Evolutionary conservation across 2,113 vertebrate species (phyloP).

Genomic region (Girardinichthys multiradiatus): DNA sequence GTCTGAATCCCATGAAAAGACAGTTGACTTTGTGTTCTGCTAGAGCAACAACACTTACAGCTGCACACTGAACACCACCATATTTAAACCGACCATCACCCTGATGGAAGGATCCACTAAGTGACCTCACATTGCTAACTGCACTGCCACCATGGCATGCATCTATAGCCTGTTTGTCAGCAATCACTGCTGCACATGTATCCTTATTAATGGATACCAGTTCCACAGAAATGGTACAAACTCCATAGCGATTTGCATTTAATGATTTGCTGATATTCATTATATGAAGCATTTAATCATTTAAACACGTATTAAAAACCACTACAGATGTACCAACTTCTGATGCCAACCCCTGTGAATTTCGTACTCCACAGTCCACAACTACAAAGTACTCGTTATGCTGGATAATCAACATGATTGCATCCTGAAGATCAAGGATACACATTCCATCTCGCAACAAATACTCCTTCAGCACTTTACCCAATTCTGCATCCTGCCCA

Average conservation of each 20-base stretch:
- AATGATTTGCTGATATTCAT: not conserved
- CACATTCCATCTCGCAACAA: not conserved
- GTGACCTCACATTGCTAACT: not conserved
- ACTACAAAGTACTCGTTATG: not conserved
- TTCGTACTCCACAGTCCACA: not conserved
- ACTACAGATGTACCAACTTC: not conserved
- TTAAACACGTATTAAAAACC: not conserved
- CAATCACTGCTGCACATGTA: not conserved
- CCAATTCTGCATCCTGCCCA: not conserved
- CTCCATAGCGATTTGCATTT: not conserved
- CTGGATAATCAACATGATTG: not conserved
- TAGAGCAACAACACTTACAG: too few species aligned
- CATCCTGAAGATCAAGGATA: not conserved
- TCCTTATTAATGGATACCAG: not conserved
- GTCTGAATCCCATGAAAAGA: too few species aligned
- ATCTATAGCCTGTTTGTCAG: not conserved
- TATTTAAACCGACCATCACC: not conserved
- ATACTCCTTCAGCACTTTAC: not conserved
- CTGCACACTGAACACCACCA: too few species aligned
- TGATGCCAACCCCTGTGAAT: not conserved
- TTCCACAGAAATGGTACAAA: not conserved
- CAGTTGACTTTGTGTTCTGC: too few species aligned
- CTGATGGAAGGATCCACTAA: not conserved
- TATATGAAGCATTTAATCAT: not conserved
- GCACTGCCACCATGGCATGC: not conserved